Percentiles rank a stretch among this genome's conserved stretches.
Conservation (phyloP, 2,888 invertebrate species). For the Clitarchus hookeri region DNA sequence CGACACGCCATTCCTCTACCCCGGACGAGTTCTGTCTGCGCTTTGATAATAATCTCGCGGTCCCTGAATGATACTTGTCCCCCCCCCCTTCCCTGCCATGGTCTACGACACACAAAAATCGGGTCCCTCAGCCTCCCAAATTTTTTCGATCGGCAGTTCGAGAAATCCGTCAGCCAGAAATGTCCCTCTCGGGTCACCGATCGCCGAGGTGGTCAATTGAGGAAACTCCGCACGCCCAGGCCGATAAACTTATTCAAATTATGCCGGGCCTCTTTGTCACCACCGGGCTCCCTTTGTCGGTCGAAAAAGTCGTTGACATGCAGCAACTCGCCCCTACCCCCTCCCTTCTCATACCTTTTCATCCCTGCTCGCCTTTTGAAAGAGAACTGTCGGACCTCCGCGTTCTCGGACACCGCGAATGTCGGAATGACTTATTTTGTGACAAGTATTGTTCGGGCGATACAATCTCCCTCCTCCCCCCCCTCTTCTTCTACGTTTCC, state of each 20-base stretch:
- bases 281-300: background rate
- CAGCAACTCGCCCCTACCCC: background rate
- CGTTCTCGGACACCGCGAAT: background rate
- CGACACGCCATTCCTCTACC: background rate
- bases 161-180: background rate
- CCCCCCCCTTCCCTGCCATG: background rate
- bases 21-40: background rate
- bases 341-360: background rate
- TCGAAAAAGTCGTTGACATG: conserved; percentile 7
- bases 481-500: no score
- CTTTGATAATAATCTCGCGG: background rate
- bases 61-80: background rate
- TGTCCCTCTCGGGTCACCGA: conserved; percentile 2
- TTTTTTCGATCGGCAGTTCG: background rate
- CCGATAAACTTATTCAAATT: background rate
- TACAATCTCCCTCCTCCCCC: background rate
- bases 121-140: background rate
- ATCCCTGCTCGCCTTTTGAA: background rate
- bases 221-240: background rate
- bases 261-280: background rate
- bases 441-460: background rate
- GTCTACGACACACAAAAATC: no score
- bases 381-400: background rate
- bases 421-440: background rate
- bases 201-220: background rate